Percentiles rank a stretch among this genome's conserved stretches.
Evolutionary conservation across 1,140 invertebrate genomes (phyloP).

Genomic region (Alviniconcha marisindica): DNA sequence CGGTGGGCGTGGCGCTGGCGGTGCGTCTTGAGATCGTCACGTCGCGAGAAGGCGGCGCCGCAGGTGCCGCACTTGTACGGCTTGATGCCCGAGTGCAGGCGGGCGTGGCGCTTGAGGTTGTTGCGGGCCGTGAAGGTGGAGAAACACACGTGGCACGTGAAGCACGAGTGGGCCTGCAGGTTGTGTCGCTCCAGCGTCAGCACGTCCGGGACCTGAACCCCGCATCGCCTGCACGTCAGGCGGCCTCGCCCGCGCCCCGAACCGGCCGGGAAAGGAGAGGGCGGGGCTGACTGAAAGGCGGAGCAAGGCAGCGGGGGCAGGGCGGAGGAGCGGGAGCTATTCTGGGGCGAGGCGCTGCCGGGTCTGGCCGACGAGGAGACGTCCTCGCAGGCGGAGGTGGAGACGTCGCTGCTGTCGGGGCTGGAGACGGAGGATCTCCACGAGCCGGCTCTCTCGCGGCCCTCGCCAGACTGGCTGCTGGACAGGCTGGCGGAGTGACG

Average conservation of each 20-base stretch:
- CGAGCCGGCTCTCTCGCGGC: slow-evolving; percentile 16
- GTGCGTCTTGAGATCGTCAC: slow-evolving; percentile 81
- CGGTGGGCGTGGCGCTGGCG: slow-evolving; percentile 78
- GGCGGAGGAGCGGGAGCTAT: slow-evolving; percentile 19
- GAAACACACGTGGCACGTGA: slow-evolving; percentile 62
- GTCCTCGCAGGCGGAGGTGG: slow-evolving; percentile 15
- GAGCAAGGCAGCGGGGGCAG: background rate
- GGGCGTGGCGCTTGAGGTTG: slow-evolving; percentile 92
- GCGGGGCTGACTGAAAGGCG: no score
- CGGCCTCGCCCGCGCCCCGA: background rate
- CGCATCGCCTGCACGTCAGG: slow-evolving; percentile 61
- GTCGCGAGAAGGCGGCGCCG: slow-evolving; percentile 84
- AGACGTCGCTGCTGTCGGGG: slow-evolving; percentile 24
- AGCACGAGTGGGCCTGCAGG: slow-evolving; percentile 55
- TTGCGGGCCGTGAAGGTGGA: slow-evolving; percentile 66
- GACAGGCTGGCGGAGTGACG: background rate
- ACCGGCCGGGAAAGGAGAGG: slow-evolving; percentile 20
- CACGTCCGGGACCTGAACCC: slow-evolving; percentile 45
- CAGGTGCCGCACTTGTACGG: slow-evolving; percentile 79
- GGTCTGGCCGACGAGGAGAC: background rate
- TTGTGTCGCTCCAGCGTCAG: slow-evolving; percentile 60
- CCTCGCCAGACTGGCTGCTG: background rate
- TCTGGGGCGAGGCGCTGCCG: background rate
- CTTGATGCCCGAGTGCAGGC: slow-evolving; percentile 68
- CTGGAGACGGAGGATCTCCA: slow-evolving; percentile 21